phyloP scores from a whole-genome alignment of 2,113 vertebrate species.

The Lathamus discolor region DNA sequence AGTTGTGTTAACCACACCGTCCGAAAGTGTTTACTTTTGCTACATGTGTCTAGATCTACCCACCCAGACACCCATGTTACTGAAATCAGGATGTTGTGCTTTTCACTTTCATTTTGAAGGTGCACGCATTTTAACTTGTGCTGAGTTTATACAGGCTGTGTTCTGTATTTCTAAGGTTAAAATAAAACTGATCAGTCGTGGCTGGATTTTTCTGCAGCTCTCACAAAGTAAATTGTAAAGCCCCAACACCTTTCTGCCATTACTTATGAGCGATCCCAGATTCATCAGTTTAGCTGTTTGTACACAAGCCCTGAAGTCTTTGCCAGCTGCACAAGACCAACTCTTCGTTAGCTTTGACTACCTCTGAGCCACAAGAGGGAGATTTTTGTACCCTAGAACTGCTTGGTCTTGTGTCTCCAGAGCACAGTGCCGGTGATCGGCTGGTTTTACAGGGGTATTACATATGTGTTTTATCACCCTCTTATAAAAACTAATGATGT shows the following conservation, averaged over 20 bases:
- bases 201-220: neutral
- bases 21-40: neutral
- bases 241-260: neutral
- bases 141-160: neutral
- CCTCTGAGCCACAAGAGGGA: neutral
- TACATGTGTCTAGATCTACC: rapidly evolving
- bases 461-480: neutral
- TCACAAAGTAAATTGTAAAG: neutral
- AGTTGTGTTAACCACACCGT: neutral
- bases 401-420: neutral
- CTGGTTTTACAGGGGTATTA: neutral
- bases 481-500: neutral
- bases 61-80: neutral
- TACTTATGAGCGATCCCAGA: neutral
- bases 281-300: neutral
- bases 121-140: rapidly evolving
- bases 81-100: neutral
- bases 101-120: neutral
- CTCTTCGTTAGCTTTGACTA: neutral
- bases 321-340: neutral
- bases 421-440: neutral
- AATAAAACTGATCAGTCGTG: neutral
- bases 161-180: neutral
- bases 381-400: neutral
- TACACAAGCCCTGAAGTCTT: neutral